Base-by-base conservation (phyloP, 2,888 invertebrate species). In the Tyria jacobaeae region DNA sequence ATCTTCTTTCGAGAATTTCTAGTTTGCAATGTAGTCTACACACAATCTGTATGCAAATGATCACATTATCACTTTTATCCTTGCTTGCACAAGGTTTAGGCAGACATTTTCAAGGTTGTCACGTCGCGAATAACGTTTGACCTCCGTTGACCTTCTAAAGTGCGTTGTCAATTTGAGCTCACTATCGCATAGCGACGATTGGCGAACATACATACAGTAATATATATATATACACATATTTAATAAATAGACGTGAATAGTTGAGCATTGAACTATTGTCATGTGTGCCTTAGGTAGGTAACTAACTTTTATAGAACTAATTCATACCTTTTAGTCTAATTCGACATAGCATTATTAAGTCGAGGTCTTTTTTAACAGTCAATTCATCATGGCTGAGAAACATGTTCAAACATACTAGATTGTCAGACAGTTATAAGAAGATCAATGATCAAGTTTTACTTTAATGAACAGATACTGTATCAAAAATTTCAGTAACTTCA, bases 101-200 rank as follows among this genome's bases (percentile, higher is more conserved):
- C 27, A 25, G 35, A 17, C 17, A 25, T 17, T 37, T 25, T 39
- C n/a, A 54, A 39, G 27, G 34, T 41, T 10, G 25, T 39, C 25
- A 39, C 12, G 39, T 27, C 53, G 17, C 53, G 27, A 21, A 44
- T 12, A 6, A 27, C 39, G 15, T 41, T 54, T 39, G 25, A 2
- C 27, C 41, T 54, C 39, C 53, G 9, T 27, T 39, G 53, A 54
- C 53, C 53, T 54, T 54, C 41, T 27, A 27, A 25, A 41, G 17
- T 14, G 7, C 27, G 25, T 41, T 17, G 12, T 54, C 17, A 39
- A 3, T n/a, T 15, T 54, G 17, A 21, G 15, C 25, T 25, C 27
- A 12, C 39, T n/a, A 53, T 25, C 3, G 41, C 10, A 51, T 51
- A 34, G n/a, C 21, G 14, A 21, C 31, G 21, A 14, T 24, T 25